Base-by-base conservation (phyloP, 1,140 invertebrate species). In the Solenopsis invicta region DNA sequence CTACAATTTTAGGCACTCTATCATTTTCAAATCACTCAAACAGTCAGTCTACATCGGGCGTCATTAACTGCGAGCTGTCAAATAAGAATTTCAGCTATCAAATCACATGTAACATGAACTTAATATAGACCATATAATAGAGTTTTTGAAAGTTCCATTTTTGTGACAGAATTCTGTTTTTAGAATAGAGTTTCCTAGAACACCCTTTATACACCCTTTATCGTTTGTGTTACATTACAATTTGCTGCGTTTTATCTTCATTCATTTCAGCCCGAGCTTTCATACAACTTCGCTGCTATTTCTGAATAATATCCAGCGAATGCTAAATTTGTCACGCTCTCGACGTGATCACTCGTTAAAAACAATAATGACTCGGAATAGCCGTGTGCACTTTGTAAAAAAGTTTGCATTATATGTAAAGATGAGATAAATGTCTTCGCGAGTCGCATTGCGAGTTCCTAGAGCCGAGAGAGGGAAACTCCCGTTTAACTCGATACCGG, bases 401-500 rank as follows among this genome's bases (percentile, higher is more conserved):
- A 84, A 84, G 45, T 62, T 74, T 0, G 3, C 29, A 48, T 59
- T 61, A 45, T 62, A 74, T 48, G 45, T 50, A 74, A 61, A 84
- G 41, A 84, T 59, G 67, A 64, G 48, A 85, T 78, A 85, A 78
- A 85, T 62, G 16, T 78, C 48, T 78, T 85, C 16, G 21, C n/a
- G 21, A 64, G 72, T 16, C 67, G 54, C 45, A 21, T 78, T 54
- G 74, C 61, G 75, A 66, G 74, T 87, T 88, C 75, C 62, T 84
- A 52, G 59, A n/a, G 86, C 64, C 52, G 85, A 89, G 75, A 90
- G 81, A 85, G 59, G 37, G 37, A 77, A 85, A 77, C 50, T 85
- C 48, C 61, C 48, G 82, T 78, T 84, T 71, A 75, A 91, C 90
- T 90, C 81, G 86, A 87, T 67, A 77, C 48, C 78, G 34, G 86